These are phyloP conservation scores for Astreopora myriophthalma DNA, from an alignment of 64 coral and sea anemone genomes.

Conservation along the genomic window DNA sequence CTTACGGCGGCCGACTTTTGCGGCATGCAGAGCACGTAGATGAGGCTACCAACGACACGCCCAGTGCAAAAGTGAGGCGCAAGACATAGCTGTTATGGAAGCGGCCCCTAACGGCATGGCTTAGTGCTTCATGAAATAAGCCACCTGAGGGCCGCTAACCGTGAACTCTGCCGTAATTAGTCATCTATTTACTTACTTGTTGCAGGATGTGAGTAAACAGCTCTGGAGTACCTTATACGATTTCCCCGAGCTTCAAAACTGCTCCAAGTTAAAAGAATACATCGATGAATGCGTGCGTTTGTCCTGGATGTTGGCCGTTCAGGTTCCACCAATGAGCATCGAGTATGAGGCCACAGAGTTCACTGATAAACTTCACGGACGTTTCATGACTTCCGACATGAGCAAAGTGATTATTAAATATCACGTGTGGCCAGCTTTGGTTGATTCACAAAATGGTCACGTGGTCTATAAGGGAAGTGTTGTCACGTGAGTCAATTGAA, in stretches of 20 bases:
- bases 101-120: no score
- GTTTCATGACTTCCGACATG: slow-evolving; percentile 71
- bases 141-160: neutral
- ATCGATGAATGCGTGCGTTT: slow-evolving; percentile 87
- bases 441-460: slow-evolving; percentile 70
- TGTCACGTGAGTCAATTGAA: slow-evolving; percentile 61
- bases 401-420: slow-evolving; percentile 53
- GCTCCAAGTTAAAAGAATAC: slow-evolving; percentile 68
- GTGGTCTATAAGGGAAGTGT: slow-evolving; percentile 84
- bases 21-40: no score
- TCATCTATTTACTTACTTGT: neutral
- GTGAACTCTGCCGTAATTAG: neutral
- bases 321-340: slow-evolving; percentile 74
- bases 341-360: slow-evolving; percentile 71
- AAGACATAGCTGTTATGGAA: no score
- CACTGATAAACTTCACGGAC: slow-evolving; percentile 51
- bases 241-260: slow-evolving; percentile 86
- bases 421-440: slow-evolving; percentile 91
- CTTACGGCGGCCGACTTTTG: no score
- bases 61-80: no score
- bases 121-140: no score
- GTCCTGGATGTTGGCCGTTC: slow-evolving; percentile 81
- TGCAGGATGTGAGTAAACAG: slow-evolving; percentile 74
- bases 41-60: no score
- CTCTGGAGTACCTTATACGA: slow-evolving; percentile 94